Percentiles rank a stretch among this genome's conserved stretches.
phyloP scores from a whole-genome alignment of 2,797 vertebrate genomes.

The Takifugu ocellatus region DNA sequence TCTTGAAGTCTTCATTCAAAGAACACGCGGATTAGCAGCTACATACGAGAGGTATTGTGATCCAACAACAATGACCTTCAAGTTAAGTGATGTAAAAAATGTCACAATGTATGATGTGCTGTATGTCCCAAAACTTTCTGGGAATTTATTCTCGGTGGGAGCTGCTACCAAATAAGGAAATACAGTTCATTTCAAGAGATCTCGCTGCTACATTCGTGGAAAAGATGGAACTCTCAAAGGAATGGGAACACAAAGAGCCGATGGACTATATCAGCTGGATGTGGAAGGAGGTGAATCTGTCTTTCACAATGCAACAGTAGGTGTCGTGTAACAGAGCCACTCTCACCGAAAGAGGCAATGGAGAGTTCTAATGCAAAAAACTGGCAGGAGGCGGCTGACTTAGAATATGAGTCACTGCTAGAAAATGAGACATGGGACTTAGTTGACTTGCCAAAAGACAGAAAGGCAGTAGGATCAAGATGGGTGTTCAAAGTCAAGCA shows the following conservation, averaged over 20 bases:
- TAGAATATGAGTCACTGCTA: conserved; percentile 5
- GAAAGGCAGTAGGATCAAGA: conserved; percentile 10
- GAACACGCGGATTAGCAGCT: too few relatives aligned
- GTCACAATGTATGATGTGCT: too few relatives aligned
- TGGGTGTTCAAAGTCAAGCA: too few relatives aligned
- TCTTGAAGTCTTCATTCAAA: too few relatives aligned
- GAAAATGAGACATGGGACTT: conserved; percentile 46
- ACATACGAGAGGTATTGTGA: too few relatives aligned
- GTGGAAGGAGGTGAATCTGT: conserved; percentile 7
- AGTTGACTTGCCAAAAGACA: conserved; percentile 26
- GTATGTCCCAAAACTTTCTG: too few relatives aligned
- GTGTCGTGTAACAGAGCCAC: conserved; percentile 30
- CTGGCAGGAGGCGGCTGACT: conserved; percentile 30
- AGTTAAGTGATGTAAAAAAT: too few relatives aligned
- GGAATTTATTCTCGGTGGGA: not conserved
- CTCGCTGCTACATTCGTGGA: conserved; percentile 14
- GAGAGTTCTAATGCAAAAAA: conserved; percentile 41
- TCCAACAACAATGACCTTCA: too few relatives aligned
- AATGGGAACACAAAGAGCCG: conserved; percentile 25
- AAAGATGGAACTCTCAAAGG: not conserved
- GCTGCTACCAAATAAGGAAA: conserved; percentile 11
- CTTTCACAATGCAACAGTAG: too few relatives aligned
- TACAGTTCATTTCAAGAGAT: conserved; percentile 18
- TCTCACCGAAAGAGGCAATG: conserved; percentile 34
- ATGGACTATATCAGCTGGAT: conserved; percentile 30